Percentiles rank a stretch among this genome's conserved stretches.
phyloP scores from a whole-genome alignment of 2,113 vertebrate species.

The Grammomys dolichurus region DNA sequence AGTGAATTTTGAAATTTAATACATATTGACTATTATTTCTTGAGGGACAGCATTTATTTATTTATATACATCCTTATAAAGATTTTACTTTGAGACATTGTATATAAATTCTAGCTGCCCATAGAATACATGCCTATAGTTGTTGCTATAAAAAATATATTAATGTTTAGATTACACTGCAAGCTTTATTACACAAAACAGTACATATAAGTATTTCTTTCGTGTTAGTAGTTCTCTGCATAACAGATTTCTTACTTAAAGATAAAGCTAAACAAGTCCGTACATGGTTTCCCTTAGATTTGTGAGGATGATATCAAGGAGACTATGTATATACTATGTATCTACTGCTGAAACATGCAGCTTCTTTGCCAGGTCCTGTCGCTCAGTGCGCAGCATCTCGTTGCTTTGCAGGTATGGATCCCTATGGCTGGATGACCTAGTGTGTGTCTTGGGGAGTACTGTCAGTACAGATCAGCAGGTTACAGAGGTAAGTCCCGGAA shows the following conservation, averaged over 20 bases:
- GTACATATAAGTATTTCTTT: conserved; percentile 26
- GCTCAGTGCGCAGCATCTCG: conserved; percentile 19
- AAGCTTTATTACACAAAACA: not conserved
- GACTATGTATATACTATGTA: not conserved
- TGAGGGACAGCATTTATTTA: not conserved
- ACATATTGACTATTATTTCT: not conserved
- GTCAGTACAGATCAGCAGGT: conserved; percentile 86
- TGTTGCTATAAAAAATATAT: not conserved
- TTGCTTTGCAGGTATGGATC: conserved; percentile 82
- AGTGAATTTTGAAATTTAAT: conserved; percentile 20
- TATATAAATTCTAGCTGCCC: not conserved
- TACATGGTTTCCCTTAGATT: not conserved
- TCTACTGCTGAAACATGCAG: not conserved
- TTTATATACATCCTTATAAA: conserved; percentile 31
- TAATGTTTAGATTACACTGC: conserved; percentile 32
- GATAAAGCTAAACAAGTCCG: not conserved
- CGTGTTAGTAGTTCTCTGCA: conserved; percentile 2
- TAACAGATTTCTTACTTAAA: conserved; percentile 17
- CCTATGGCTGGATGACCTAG: conserved; percentile 66
- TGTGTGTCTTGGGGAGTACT: conserved; percentile 78
- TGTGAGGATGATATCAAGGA: not conserved
- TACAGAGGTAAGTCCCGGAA: conserved; percentile 84
- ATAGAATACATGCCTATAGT: not conserved
- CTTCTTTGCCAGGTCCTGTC: conserved; percentile 34
- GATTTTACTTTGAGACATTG: not conserved